These are phyloP conservation scores for Hystrix cristata DNA, from an alignment of 2,113 vertebrate species.

Conservation along the genomic window DNA sequence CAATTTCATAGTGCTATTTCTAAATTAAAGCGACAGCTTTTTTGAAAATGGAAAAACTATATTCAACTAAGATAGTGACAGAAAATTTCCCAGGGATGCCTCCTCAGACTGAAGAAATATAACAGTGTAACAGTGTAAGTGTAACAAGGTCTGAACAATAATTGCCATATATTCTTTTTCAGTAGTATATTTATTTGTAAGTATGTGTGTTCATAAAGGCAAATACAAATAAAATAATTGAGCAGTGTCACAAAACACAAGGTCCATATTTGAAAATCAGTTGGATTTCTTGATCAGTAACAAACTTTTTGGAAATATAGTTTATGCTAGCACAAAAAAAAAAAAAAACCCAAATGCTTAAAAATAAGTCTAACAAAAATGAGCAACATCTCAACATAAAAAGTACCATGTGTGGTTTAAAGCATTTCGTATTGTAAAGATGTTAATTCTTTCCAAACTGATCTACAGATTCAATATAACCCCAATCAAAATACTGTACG, in stretches of 20 bases:
- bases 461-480: neutral
- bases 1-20: conserved; percentile 45
- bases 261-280: neutral
- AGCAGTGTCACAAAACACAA: conserved; percentile 4
- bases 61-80: conserved; percentile 43
- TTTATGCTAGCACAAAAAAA: conserved; percentile 7
- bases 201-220: neutral
- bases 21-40: neutral
- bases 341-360: neutral
- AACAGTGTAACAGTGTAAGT: neutral
- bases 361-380: conserved; percentile 24
- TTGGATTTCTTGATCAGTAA: neutral
- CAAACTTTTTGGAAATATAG: neutral
- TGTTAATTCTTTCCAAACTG: conserved; percentile 13
- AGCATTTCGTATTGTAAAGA: neutral
- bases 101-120: neutral
- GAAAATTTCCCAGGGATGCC: neutral
- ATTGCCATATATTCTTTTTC: neutral
- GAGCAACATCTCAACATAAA: neutral
- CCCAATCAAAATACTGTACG: neutral
- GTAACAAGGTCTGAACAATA: neutral
- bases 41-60: neutral
- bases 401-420: neutral
- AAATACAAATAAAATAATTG: conserved; percentile 35
- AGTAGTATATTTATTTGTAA: too few relatives aligned